Percentiles rank a stretch among this genome's conserved stretches.
These are phyloP conservation scores for Cacatua alba DNA, from an alignment of 2,113 vertebrate genomes.

Conservation along the genomic window DNA sequence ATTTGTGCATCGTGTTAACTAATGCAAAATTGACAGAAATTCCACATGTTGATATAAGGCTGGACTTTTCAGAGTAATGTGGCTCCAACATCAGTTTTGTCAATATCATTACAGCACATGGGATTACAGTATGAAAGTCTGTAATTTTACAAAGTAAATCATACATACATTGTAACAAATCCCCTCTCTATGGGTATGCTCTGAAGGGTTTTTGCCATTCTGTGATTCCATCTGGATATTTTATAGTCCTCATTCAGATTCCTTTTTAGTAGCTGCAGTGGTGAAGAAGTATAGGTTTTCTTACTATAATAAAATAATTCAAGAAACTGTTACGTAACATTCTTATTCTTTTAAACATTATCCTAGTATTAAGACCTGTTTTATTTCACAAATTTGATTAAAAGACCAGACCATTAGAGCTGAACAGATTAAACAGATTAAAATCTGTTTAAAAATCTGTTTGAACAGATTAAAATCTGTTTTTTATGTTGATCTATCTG, in stretches of 20 bases:
- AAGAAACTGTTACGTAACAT: neutral
- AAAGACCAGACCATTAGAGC: neutral
- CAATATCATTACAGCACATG: neutral
- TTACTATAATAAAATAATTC: neutral
- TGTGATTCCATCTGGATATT: neutral
- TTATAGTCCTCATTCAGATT: neutral
- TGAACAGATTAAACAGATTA: too few species aligned
- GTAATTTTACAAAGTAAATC: conserved; percentile 10
- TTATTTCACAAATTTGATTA: neutral
- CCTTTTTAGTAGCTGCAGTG: neutral
- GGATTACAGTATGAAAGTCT: neutral
- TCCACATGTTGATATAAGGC: neutral
- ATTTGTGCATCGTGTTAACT: neutral
- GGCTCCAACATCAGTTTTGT: neutral
- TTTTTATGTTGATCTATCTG: neutral
- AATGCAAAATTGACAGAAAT: neutral
- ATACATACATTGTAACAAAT: neutral
- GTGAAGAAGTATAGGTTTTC: neutral
- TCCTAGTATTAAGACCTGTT: neutral
- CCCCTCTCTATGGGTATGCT: neutral
- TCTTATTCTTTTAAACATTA: neutral
- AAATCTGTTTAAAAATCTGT: too few species aligned
- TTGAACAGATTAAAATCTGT: neutral
- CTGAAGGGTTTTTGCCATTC: neutral
- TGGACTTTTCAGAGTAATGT: neutral